Evolutionary conservation across 2,888 invertebrate species (phyloP).

Genomic region (Tubulanus polymorphus): DNA sequence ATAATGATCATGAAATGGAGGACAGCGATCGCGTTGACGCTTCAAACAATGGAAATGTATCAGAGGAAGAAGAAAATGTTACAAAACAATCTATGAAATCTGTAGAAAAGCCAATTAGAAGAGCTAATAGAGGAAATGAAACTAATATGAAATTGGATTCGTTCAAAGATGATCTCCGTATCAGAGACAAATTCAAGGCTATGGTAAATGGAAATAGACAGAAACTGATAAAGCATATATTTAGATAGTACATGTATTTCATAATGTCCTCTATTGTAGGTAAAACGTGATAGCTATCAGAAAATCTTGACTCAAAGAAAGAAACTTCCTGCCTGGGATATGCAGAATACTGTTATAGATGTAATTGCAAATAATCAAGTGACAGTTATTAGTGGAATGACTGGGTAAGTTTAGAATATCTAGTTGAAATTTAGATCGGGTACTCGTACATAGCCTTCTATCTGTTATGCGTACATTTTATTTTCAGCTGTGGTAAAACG

Average conservation of each 20-base stretch:
- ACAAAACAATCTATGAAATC: too few relatives aligned
- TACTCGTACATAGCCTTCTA: not conserved
- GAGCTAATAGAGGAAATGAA: too few relatives aligned
- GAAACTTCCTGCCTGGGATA: constrained; percentile 73
- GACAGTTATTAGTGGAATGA: constrained; percentile 50
- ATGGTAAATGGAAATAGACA: too few relatives aligned
- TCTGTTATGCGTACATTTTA: not conserved
- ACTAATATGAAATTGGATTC: too few relatives aligned
- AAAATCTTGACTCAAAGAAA: constrained; percentile 30
- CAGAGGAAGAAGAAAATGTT: constrained; percentile 13
- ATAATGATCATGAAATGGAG: too few relatives aligned
- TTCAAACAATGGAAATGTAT: constrained; percentile 8
- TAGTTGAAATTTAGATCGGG: not conserved
- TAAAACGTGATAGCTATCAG: too few relatives aligned
- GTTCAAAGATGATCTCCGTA: too few relatives aligned
- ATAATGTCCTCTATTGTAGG: too few relatives aligned
- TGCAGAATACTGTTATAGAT: constrained; percentile 59
- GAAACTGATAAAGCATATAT: too few relatives aligned
- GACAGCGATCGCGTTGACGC: constrained; percentile 7
- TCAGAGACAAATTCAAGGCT: too few relatives aligned
- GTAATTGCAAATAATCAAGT: constrained; percentile 36
- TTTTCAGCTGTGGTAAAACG: constrained; percentile 48
- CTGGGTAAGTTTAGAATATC: constrained; percentile 34
- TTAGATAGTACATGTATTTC: too few relatives aligned
- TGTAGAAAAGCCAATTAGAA: too few relatives aligned